Evolutionary conservation across 1,140 invertebrate genomes (phyloP).

Genomic region (Neodiprion fabricii): DNA sequence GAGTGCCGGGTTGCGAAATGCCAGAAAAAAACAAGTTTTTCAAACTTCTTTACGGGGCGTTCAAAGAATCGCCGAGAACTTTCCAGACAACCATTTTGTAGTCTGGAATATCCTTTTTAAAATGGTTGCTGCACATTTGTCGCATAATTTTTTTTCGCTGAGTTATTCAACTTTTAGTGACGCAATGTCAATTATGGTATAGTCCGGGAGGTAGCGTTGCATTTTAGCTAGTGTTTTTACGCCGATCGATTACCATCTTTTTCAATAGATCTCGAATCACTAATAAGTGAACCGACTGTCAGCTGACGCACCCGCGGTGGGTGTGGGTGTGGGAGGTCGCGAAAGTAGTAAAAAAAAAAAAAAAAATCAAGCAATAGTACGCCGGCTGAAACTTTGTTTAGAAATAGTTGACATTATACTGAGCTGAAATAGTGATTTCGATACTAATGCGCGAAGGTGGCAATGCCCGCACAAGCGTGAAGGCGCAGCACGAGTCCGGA

Average conservation of each 20-base stretch:
- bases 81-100: too few relatives aligned
- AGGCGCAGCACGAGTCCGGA: too few relatives aligned
- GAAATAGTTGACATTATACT: not conserved
- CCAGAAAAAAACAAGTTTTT: too few relatives aligned
- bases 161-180: too few relatives aligned
- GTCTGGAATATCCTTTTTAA: too few relatives aligned
- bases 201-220: constrained; percentile 1
- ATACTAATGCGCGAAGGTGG: too few relatives aligned
- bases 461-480: too few relatives aligned
- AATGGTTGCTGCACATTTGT: too few relatives aligned
- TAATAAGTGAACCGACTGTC: constrained; percentile 13
- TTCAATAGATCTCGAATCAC: constrained; percentile 5
- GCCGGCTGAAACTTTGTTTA: not conserved
- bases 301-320: constrained; percentile 12
- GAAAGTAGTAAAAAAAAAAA: constrained; percentile 14
- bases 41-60: too few relatives aligned
- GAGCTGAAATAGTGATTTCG: not conserved
- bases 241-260: not conserved
- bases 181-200: not conserved
- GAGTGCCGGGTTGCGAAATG: too few relatives aligned
- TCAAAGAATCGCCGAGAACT: too few relatives aligned
- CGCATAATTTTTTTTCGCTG: too few relatives aligned
- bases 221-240: not conserved
- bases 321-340: constrained; percentile 6
- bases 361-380: not conserved